Evolutionary conservation across 2,797 vertebrate genomes (phyloP).

Genomic region (Sebastes minor): DNA sequence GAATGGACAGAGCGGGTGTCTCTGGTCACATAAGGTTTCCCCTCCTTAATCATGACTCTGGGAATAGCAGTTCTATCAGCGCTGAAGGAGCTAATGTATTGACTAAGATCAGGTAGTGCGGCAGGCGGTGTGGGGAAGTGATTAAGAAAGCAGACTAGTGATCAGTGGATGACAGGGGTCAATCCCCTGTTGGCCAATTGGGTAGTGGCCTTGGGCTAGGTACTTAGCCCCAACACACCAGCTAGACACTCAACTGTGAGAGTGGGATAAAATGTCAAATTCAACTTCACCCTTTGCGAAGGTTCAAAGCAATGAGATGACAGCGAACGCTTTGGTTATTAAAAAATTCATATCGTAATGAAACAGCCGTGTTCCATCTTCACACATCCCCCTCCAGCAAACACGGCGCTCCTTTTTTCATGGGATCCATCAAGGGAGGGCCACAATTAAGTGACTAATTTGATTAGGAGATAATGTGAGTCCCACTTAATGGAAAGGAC

Average conservation of each 20-base stretch:
- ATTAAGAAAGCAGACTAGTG: slow-evolving; percentile 70
- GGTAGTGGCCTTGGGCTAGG: slow-evolving; percentile 55
- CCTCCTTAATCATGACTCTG: slow-evolving; percentile 40
- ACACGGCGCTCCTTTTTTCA: slow-evolving; percentile 59
- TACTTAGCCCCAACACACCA: slow-evolving; percentile 55
- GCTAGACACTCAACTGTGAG: slow-evolving; percentile 46
- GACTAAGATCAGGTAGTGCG: slow-evolving; percentile 51
- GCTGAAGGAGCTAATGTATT: slow-evolving; percentile 49
- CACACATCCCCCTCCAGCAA: slow-evolving; percentile 62
- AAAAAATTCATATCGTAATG: slow-evolving; percentile 77
- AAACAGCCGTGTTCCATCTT: slow-evolving; percentile 71
- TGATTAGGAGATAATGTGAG: slow-evolving; percentile 83
- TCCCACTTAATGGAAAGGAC: slow-evolving; percentile 83
- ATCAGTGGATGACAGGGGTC: slow-evolving; percentile 71
- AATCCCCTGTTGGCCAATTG: slow-evolving; percentile 67
- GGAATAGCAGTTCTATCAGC: slow-evolving; percentile 23
- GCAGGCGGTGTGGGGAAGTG: slow-evolving; percentile 50
- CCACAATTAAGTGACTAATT: slow-evolving; percentile 84
- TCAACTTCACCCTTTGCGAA: slow-evolving; percentile 63
- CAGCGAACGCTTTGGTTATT: slow-evolving; percentile 71
- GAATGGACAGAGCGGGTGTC: background rate
- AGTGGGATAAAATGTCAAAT: slow-evolving; percentile 68
- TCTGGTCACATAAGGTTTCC: slow-evolving; percentile 13
- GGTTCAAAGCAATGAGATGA: slow-evolving; percentile 72
- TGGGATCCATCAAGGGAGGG: slow-evolving; percentile 76